Evolutionary conservation across 1,140 invertebrate genomes (phyloP), one percentile per base, ranked within the genome.

Genomic region (Hesperophylax magnus): DNA sequence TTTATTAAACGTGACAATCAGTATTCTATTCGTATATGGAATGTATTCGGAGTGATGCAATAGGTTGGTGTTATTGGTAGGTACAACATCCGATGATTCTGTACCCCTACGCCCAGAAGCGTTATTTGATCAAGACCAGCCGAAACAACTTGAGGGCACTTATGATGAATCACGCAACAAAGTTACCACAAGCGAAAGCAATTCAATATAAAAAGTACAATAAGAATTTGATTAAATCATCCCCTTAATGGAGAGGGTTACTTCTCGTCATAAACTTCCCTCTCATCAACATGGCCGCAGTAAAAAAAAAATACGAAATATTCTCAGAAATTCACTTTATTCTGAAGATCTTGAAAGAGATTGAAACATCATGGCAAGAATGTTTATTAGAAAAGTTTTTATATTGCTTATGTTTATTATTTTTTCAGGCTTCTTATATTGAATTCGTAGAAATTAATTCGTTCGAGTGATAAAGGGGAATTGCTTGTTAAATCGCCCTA

Each of bases 171-270:
- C 69, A 79, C 78, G 67, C 78, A 79, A 79, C 69, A 27, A 74
- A 63, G 67, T 72, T 74, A 52, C 67, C 69, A 60, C 67, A 74
- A 74, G 58, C 56, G 34, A 52, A 63, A 58, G 63, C 69, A 52
- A 79, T 74, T 74, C 67, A 79, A 79, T 74, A 74, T 74, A 79
- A 67, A 79, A 74, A 79, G 58, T 74, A 79, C 67, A 79, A 79
- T 74, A 74, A 79, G 67, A 74, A 61, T 74, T 79, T 79, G 78
- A 79, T 79, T 79, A 79, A 79, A 79, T 79, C 78, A 74, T 74
- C 27, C 78, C 67, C 69, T 77, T 65, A 65, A 61, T 77, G 20
- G 76, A 77, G 72, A 76, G 72, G 72, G 72, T 76, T 76, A 76
- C 56, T 39, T 47, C 56, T 60, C 72, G 15, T 60, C 56, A 76